Conservation (phyloP, 1,140 invertebrate species). For the Drosophila erecta region DNA sequence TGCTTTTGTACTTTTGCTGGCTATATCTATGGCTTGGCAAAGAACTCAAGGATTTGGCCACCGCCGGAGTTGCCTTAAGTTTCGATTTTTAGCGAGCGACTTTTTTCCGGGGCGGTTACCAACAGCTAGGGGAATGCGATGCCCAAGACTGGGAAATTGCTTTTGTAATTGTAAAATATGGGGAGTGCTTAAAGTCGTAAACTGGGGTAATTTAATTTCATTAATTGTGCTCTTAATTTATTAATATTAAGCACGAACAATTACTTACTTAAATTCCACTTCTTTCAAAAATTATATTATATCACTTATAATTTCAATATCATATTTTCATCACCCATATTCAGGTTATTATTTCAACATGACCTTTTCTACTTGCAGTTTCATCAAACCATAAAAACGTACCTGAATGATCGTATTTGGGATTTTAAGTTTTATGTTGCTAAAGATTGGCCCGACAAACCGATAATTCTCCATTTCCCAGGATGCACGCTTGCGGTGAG, state of each 20-base stretch:
- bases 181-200: constrained; percentile 1
- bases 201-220: constrained; percentile 1
- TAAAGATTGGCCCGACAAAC: constrained; percentile 92
- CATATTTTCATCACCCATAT: neutral
- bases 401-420: constrained; percentile 93
- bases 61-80: constrained; percentile 61
- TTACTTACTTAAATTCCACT: neutral
- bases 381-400: constrained; percentile 94
- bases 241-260: neutral
- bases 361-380: constrained; percentile 87
- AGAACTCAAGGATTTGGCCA: constrained; percentile 64
- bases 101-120: constrained; percentile 38
- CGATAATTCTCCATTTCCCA: constrained; percentile 93
- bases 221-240: neutral
- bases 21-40: constrained; percentile 47
- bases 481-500: constrained; percentile 93
- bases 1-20: constrained; percentile 29
- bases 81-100: constrained; percentile 62
- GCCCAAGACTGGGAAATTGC: constrained; percentile 14
- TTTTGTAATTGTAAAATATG: constrained; percentile 18
- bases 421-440: constrained; percentile 95
- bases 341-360: neutral
- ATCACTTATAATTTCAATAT: too few relatives aligned
- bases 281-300: too few relatives aligned
- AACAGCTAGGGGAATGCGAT: constrained; percentile 41